These are phyloP conservation scores for Prunella fulvescens DNA, from an alignment of 2,113 vertebrate genomes.

Conservation along the genomic window DNA sequence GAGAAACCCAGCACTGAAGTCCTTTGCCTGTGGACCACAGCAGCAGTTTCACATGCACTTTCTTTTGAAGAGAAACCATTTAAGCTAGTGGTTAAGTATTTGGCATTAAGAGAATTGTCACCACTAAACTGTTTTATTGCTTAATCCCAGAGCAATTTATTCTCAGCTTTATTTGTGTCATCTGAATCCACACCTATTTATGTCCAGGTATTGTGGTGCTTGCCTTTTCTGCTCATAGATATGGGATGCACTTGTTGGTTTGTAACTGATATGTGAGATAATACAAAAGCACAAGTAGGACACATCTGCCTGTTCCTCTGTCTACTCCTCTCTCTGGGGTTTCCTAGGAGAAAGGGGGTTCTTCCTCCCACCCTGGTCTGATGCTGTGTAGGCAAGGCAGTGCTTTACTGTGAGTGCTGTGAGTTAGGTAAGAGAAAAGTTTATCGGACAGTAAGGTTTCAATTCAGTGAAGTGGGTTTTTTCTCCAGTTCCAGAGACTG, in stretches of 20 bases:
- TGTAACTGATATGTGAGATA: not conserved
- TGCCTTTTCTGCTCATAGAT: not conserved
- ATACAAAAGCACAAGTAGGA: not conserved
- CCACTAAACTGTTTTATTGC: not conserved
- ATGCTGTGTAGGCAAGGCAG: not conserved
- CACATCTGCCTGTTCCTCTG: not conserved
- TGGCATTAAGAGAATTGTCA: not conserved
- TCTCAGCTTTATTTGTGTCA: not conserved
- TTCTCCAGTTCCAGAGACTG: not conserved
- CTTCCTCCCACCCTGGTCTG: not conserved
- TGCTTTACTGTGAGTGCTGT: not conserved
- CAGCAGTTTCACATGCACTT: not conserved
- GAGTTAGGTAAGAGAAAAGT: not conserved
- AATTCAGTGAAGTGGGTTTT: not conserved
- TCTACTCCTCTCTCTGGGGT: not conserved
- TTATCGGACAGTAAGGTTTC: not conserved
- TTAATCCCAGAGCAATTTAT: not conserved
- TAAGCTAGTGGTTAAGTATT: not conserved
- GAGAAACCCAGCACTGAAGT: not conserved
- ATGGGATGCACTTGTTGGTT: not conserved
- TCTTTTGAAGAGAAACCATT: not conserved
- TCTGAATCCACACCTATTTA: not conserved
- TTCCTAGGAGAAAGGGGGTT: not conserved
- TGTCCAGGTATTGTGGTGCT: not conserved
- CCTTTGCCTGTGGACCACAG: not conserved